Percentiles rank a stretch among this genome's conserved stretches.
Evolutionary conservation across 2,113 vertebrate genomes (phyloP).

Genomic region (Nicator chloris): DNA sequence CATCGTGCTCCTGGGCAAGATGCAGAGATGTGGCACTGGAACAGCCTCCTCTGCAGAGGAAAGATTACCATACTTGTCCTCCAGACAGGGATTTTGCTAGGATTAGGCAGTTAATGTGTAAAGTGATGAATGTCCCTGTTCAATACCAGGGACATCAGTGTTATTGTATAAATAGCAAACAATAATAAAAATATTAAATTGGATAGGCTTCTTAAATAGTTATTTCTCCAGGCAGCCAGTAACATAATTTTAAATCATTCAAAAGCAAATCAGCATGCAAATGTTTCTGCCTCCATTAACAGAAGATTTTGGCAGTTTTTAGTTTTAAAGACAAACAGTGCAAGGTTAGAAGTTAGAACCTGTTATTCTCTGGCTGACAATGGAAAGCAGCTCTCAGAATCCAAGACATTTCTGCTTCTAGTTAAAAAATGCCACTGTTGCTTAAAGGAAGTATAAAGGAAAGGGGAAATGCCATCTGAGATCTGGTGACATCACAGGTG

Average conservation of each 20-base stretch:
- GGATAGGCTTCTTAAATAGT: not conserved
- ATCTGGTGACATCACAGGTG: not conserved
- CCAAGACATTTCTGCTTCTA: not conserved
- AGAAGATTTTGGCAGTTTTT: not conserved
- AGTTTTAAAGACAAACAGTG: not conserved
- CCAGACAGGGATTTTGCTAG: not conserved
- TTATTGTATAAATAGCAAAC: not conserved
- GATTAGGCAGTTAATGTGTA: not conserved
- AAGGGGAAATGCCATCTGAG: not conserved
- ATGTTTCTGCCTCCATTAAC: not conserved
- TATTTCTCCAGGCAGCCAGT: not conserved
- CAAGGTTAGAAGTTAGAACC: not conserved
- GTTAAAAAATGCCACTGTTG: not conserved
- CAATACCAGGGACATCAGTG: not conserved
- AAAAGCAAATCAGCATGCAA: not conserved
- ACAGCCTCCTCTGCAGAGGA: not conserved
- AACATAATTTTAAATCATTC: not conserved
- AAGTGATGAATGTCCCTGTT: not conserved
- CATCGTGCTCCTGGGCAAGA: not conserved
- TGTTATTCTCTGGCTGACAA: not conserved
- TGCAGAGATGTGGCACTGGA: not conserved
- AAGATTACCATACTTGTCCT: not conserved
- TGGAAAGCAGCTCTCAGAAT: not conserved
- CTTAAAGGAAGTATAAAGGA: not conserved
- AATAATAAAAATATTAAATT: conserved; percentile 11